Evolutionary conservation across 2,113 vertebrate genomes (phyloP).

Genomic region (Pachyramphus minor): DNA sequence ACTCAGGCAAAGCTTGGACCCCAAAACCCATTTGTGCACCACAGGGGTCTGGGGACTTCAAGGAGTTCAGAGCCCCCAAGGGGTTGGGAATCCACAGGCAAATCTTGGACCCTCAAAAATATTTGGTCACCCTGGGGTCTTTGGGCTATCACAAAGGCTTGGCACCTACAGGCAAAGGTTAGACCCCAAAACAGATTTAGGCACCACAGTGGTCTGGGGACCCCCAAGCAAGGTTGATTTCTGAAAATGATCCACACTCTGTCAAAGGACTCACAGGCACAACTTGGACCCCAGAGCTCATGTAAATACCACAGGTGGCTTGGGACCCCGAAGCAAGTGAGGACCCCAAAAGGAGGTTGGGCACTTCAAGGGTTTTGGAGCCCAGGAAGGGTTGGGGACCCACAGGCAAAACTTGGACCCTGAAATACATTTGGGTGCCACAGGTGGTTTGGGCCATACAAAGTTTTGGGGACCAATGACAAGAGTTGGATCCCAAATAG

Average conservation of each 20-base stretch:
- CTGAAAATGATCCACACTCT: background rate
- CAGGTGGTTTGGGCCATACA: background rate
- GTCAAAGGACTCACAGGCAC: background rate
- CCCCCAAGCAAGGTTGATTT: too few species aligned
- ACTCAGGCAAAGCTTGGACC: too few species aligned
- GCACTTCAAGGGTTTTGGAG: background rate
- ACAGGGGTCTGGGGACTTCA: background rate
- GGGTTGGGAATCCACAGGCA: background rate
- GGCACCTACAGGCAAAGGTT: background rate
- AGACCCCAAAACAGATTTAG: too few species aligned
- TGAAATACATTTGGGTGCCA: background rate
- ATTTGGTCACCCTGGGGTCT: background rate
- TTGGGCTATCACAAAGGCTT: background rate
- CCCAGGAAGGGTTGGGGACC: rapidly evolving
- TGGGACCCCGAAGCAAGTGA: background rate
- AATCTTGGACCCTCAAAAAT: background rate
- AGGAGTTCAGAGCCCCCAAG: background rate
- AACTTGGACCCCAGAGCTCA: background rate
- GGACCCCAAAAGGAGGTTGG: background rate
- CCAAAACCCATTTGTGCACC: background rate
- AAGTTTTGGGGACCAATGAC: background rate
- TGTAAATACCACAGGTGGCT: too few species aligned
- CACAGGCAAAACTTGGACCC: background rate
- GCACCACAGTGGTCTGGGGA: too few species aligned
- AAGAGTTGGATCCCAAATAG: background rate